These are phyloP conservation scores for Micromys minutus DNA, from an alignment of 2,113 vertebrate genomes.

Conservation along the genomic window DNA sequence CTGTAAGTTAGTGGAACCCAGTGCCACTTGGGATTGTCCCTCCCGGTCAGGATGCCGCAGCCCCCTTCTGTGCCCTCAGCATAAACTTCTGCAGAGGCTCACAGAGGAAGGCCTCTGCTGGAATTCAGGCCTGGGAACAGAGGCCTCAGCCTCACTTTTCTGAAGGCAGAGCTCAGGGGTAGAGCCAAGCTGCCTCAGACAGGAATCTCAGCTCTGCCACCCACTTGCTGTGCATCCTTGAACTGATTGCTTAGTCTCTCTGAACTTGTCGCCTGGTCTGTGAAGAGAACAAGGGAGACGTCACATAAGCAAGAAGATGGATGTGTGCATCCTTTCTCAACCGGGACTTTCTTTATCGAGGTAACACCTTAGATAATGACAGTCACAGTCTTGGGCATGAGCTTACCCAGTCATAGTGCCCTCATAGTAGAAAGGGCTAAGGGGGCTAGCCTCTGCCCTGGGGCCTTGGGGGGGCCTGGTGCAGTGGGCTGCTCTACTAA, in stretches of 20 bases:
- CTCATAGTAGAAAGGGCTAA: rapidly evolving
- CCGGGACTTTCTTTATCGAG: not conserved
- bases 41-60: not conserved
- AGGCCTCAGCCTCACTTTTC: not conserved
- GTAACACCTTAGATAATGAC: not conserved
- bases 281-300: not conserved
- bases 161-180: not conserved
- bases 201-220: not conserved
- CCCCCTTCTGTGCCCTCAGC: not conserved
- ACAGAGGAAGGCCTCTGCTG: not conserved
- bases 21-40: not conserved
- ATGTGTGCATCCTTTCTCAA: rapidly evolving
- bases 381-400: too few species aligned
- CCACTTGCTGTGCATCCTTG: not conserved
- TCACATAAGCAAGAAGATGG: rapidly evolving
- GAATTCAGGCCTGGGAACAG: rapidly evolving
- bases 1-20: not conserved
- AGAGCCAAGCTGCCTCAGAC: not conserved
- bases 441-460: not conserved
- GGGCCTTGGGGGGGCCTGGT: not conserved
- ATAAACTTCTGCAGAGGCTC: not conserved
- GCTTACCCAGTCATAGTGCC: not conserved
- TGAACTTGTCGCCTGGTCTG: not conserved
- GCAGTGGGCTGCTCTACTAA: not conserved
- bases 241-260: not conserved